Evolutionary conservation across 2,888 invertebrate genomes (phyloP).

Genomic region (Agrochola lota): DNA sequence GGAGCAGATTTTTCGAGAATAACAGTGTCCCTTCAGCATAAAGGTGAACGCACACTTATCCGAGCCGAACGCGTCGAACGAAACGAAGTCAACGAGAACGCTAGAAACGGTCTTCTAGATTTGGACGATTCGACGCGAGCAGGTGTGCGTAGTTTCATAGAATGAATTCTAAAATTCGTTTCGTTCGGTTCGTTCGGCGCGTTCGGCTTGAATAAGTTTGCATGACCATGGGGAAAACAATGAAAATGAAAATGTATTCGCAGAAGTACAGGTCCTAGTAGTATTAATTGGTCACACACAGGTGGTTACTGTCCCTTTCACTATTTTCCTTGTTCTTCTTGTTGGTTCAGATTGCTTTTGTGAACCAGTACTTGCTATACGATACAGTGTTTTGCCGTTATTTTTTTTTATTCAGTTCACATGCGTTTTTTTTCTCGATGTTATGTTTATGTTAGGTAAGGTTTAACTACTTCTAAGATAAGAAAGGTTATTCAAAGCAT

Average conservation of each 20-base stretch:
- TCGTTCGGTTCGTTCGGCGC: too few relatives aligned
- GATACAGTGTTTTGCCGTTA: neutral
- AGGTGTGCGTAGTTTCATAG: too few relatives aligned
- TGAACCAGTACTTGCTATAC: neutral
- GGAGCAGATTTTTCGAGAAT: constrained; percentile 16
- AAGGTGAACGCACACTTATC: too few relatives aligned
- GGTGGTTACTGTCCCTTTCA: neutral
- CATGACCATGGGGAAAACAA: constrained; percentile 2
- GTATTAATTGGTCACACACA: neutral
- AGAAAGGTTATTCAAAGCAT: neutral
- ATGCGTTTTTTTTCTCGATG: neutral
- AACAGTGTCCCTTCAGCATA: neutral
- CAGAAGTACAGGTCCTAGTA: neutral
- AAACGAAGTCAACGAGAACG: too few relatives aligned
- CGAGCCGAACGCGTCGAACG: too few relatives aligned
- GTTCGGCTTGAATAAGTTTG: too few relatives aligned
- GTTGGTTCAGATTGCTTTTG: neutral
- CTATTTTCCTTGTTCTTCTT: neutral
- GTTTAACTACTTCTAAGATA: neutral
- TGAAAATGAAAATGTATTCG: neutral
- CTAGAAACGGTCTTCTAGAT: too few relatives aligned
- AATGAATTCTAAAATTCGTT: too few relatives aligned
- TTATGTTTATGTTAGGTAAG: neutral
- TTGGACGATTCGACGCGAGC: too few relatives aligned
- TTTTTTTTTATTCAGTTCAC: too few relatives aligned